phyloP scores from a whole-genome alignment of 2,888 invertebrate species.

The Lycaena phlaeas region DNA sequence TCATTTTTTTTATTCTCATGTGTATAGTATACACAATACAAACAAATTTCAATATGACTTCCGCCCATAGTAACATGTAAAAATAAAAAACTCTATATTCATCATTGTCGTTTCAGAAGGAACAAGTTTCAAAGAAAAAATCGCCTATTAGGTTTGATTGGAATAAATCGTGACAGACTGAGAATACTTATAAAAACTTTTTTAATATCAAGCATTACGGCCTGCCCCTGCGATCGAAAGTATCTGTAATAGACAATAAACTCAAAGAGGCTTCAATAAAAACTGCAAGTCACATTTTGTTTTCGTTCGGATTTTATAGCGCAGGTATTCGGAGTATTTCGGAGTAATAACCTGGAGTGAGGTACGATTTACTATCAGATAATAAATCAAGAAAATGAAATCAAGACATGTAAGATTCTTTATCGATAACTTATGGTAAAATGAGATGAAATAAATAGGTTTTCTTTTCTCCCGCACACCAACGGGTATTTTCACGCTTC shows the following conservation, averaged over 20 bases:
- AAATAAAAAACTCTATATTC: conserved; percentile 2
- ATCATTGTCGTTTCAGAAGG: conserved; percentile 2
- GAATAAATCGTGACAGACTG: conserved; percentile 21
- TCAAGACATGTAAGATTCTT: conserved; percentile 9
- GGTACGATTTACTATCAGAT: conserved; percentile 8
- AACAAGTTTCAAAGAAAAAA: conserved; percentile 8
- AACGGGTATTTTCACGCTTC: conserved; percentile 6
- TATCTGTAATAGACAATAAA: conserved; percentile 49
- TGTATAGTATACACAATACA: too few species aligned
- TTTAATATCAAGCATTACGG: conserved; percentile 66
- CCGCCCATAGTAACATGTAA: too few species aligned
- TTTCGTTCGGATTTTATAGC: conserved; percentile 28
- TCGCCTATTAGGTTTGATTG: conserved; percentile 19
- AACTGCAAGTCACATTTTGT: conserved; percentile 43
- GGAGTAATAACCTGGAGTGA: conserved; percentile 9
- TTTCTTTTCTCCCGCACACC: conserved; percentile 5
- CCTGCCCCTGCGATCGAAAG: too few species aligned
- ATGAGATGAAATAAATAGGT: conserved; percentile 10
- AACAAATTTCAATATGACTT: too few species aligned
- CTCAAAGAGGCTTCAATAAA: conserved; percentile 52
- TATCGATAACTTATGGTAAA: conserved; percentile 10
- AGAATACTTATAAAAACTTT: conserved; percentile 55
- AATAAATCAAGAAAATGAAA: conserved; percentile 10
- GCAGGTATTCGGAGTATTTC: conserved; percentile 10
- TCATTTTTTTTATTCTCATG: too few species aligned